Conservation (phyloP, 1,140 invertebrate genomes). For the Limonius californicus region DNA sequence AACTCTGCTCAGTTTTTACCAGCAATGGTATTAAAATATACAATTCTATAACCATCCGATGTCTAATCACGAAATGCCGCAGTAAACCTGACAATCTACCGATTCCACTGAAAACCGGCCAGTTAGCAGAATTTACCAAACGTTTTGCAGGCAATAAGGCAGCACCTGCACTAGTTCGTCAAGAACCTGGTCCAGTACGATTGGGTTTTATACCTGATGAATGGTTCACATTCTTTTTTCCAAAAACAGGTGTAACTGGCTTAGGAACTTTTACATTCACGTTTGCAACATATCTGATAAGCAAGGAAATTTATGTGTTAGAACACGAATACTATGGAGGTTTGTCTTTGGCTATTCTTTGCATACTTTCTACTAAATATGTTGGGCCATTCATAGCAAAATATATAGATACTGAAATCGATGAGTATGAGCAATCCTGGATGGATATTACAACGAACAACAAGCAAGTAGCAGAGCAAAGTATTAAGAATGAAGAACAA, state of each 20-base stretch:
- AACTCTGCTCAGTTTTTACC: too few relatives aligned
- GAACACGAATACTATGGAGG: conserved; percentile 88
- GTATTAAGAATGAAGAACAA: conserved; percentile 64
- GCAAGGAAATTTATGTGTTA: conserved; percentile 88
- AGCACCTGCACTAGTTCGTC: too few relatives aligned
- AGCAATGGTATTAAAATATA: too few relatives aligned
- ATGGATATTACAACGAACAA: conserved; percentile 46
- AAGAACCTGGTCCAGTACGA: conserved; percentile 53
- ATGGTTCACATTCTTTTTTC: conserved; percentile 91
- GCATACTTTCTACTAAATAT: conserved; percentile 63
- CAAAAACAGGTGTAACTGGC: conserved; percentile 87
- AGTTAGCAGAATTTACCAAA: too few relatives aligned
- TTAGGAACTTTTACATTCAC: conserved; percentile 82
- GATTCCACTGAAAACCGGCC: too few relatives aligned
- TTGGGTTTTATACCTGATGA: conserved; percentile 85
- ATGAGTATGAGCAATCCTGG: conserved; percentile 50
- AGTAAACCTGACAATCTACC: too few relatives aligned
- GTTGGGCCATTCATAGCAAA: conserved; percentile 62
- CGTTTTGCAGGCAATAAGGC: too few relatives aligned
- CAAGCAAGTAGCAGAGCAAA: conserved; percentile 52
- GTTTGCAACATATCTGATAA: conserved; percentile 73
- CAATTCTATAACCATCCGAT: too few relatives aligned
- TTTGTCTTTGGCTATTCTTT: conserved; percentile 65
- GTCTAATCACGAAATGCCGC: too few relatives aligned
- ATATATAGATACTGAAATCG: conserved; percentile 67